Conservation (phyloP, 2,797 vertebrate genomes). For the Buphagus erythrorhynchus region DNA sequence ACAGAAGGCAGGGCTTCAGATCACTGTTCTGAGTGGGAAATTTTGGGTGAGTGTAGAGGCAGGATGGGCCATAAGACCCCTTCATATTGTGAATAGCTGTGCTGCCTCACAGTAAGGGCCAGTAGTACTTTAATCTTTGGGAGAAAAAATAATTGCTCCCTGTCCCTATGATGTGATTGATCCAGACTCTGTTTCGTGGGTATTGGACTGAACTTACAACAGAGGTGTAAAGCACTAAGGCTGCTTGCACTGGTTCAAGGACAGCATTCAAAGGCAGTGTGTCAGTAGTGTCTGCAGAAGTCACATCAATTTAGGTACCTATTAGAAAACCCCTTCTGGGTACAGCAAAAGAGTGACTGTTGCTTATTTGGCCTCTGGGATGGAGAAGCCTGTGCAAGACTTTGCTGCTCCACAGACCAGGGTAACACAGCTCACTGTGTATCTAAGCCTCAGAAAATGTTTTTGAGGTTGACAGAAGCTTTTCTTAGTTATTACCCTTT, state of each 20-base stretch:
- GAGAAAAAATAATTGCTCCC: background rate
- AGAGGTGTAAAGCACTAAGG: background rate
- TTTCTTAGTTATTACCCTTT: conserved; percentile 5
- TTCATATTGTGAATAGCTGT: background rate
- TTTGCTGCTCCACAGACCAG: background rate
- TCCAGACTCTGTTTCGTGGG: background rate
- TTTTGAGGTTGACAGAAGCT: conserved; percentile 11
- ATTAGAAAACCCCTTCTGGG: background rate
- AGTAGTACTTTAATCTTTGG: background rate
- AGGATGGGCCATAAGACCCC: background rate
- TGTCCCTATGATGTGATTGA: background rate
- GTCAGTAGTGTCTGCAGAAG: background rate
- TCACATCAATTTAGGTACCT: background rate
- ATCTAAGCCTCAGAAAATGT: background rate
- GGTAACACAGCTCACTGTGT: background rate
- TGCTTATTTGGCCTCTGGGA: background rate
- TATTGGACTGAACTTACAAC: background rate
- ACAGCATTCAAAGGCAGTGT: background rate
- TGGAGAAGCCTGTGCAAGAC: background rate
- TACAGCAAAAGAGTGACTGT: background rate
- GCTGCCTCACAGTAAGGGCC: background rate
- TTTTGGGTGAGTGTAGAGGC: background rate
- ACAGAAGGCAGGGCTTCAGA: background rate
- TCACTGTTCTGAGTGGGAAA: background rate
- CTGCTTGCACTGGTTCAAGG: background rate